A percentile compares a stretch with the other conserved stretches of the same genome.
phyloP scores from a whole-genome alignment of 2,113 vertebrate species.

The Megaceryle torquata region DNA sequence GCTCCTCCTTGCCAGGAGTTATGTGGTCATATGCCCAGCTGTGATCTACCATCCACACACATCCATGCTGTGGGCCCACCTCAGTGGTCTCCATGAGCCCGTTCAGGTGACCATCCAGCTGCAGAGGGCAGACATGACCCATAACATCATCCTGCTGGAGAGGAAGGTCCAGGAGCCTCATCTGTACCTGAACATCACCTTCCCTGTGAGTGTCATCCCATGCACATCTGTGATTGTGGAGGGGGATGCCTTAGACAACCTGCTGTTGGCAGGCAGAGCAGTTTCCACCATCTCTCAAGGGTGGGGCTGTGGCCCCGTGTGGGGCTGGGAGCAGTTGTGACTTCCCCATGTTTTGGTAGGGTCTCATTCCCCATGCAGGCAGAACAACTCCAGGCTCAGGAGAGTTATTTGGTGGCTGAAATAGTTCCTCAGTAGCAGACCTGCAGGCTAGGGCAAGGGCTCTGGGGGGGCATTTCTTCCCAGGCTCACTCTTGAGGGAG shows the following conservation, averaged over 20 bases:
- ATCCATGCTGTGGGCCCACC: conserved; percentile 4
- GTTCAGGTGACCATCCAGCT: background rate
- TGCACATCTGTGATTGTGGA: fast-evolving
- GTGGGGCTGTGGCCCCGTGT: fast-evolving
- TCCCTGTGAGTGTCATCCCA: background rate
- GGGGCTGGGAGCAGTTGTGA: background rate
- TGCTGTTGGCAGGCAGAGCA: background rate
- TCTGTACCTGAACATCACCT: background rate
- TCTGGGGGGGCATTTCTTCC: background rate
- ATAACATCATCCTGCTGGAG: background rate
- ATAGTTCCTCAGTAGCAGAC: background rate
- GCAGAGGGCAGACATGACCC: background rate
- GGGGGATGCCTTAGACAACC: background rate
- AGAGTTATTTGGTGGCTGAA: background rate
- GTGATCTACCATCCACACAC: background rate
- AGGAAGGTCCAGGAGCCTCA: background rate
- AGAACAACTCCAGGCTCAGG: background rate
- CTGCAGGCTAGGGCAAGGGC: background rate
- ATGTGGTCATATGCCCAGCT: background rate
- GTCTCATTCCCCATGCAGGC: background rate
- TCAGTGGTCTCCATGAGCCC: background rate
- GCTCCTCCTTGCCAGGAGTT: background rate
- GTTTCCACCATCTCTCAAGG: background rate
- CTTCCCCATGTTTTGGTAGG: background rate
- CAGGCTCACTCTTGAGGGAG: background rate